phyloP scores from a whole-genome alignment of 1,140 invertebrate genomes.

The Zeugodacus cucurbitae region DNA sequence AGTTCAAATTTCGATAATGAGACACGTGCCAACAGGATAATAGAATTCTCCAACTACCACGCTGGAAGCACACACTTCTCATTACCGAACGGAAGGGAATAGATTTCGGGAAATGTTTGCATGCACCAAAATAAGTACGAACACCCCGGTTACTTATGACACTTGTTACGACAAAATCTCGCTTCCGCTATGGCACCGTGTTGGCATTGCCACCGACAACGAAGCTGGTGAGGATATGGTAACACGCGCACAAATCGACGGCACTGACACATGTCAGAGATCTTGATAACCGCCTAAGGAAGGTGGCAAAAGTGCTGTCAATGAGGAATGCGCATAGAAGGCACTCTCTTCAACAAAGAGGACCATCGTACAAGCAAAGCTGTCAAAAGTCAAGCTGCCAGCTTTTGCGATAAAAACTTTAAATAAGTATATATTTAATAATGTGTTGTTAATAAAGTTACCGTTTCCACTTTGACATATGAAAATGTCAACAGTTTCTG shows the following conservation, averaged over 20 bases:
- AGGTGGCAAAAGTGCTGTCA: not conserved
- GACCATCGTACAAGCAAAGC: not conserved
- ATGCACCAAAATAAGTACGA: not conserved
- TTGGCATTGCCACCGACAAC: not conserved
- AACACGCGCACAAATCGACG: not conserved
- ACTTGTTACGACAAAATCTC: not conserved
- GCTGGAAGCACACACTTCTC: not conserved
- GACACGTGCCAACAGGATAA: constrained; percentile 34
- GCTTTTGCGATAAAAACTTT: not conserved
- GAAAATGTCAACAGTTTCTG: constrained; percentile 6
- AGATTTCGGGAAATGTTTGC: not conserved
- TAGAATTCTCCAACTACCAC: not conserved
- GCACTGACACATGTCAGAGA: constrained; percentile 41
- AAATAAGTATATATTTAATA: constrained; percentile 25
- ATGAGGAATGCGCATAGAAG: not conserved
- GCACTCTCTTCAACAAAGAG: not conserved
- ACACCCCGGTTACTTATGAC: not conserved
- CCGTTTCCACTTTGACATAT: not conserved
- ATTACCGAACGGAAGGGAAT: not conserved
- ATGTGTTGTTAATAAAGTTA: constrained; percentile 15
- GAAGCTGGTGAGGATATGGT: not conserved
- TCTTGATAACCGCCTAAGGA: constrained; percentile 40
- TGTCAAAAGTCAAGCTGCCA: not conserved
- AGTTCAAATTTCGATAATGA: not conserved
- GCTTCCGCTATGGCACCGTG: not conserved